Evolutionary conservation across 2,113 vertebrate genomes (phyloP), one percentile per base, ranked within the genome.

Genomic region (Tyto alba): DNA sequence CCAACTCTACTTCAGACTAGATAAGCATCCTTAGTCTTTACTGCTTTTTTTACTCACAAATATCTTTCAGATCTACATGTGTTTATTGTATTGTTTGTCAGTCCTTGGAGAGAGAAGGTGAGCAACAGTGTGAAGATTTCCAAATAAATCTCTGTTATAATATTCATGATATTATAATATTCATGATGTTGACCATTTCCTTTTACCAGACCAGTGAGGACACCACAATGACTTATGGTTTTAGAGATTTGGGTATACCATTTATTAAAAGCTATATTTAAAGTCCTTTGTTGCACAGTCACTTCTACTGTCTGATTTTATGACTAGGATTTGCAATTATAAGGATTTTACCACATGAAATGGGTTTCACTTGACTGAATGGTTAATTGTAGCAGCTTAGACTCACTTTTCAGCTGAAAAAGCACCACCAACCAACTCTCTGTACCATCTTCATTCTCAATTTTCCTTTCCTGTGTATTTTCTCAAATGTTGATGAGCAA

Each of bases 311-410:
- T 45, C 71, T 4, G 30, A 82, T 95, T 76, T 90, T 97, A 89
- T 72, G 76, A 95, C 66, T 68, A 95, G 23, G 36, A 90, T 78
- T 95, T 95, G 69, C 83, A 96, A 85, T 96, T 95, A 95, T 86
- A 89, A 73, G 75, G 68, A 85, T 95, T 96, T 96, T 96, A 69
- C 34, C n/a, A 92, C 34, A 92, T 77, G 87, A 94, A 97, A 96
- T 38, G 8, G 27, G 12, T 66, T 88, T 95, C 8, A 50, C 17
- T 78, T 95, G 66, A 67, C 48, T 78, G 67, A 95, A 68, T 27
- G 62, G 27, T 75, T 95, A 72, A 84, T 93, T 97, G n/a, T n/a
- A 88, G 89, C 56, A 29, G 62, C 64, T 91, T 88, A 85, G 57
- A n/a, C 36, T 77, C 25, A 47, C 27, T 93, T 96, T 56, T 92